Evolutionary conservation across 2,888 invertebrate species (phyloP), one percentile per base, ranked within the genome.

Genomic region (Ichneumoninae sp.): DNA sequence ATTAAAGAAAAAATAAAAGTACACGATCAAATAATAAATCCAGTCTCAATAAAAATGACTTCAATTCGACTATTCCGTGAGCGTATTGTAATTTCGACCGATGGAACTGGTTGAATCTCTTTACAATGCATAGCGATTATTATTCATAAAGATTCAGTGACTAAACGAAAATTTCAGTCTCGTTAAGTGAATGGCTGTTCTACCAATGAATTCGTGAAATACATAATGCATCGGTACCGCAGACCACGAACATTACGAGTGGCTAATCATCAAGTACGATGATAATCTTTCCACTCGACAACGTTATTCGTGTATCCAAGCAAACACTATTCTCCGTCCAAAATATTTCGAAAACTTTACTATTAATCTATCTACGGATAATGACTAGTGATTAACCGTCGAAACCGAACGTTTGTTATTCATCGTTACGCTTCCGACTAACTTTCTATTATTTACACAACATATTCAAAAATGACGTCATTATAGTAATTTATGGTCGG

Each of bases 301-400:
- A 44, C 44, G 52, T 52, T 52, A 47, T 33, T 44, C 70, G 19
- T 52, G 44, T 52, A 22, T 36, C 33, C 30, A 52, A 68, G 47
- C 13, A 57, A 54, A 10, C 22, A 22, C 10, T 57, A 57, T 57
- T 16, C 22, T 57, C 22, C 13, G 57, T 57, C 57, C 10, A 22
- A 57, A 57, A 26, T 76, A 77, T 70, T 68, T 52, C 76, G 57
- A 60, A 47, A 80, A 66, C 60, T 70, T 65, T 54, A 77, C 70
- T 62, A 60, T 50, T 77, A 3, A 60, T 82, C 50, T 65, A 52
- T 78, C 57, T 70, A 78, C 69, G 33, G 19, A 70, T 60, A 78
- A 50, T 66, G 62, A 52, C 65, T 40, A 79, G 52, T 79, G 44
- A 50, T 75, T 65, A 65, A 75, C 65, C 65, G 62, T 22, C 65